Evolutionary conservation across 2,888 invertebrate species (phyloP).

Genomic region (Hirtodrosophila confusa): DNA sequence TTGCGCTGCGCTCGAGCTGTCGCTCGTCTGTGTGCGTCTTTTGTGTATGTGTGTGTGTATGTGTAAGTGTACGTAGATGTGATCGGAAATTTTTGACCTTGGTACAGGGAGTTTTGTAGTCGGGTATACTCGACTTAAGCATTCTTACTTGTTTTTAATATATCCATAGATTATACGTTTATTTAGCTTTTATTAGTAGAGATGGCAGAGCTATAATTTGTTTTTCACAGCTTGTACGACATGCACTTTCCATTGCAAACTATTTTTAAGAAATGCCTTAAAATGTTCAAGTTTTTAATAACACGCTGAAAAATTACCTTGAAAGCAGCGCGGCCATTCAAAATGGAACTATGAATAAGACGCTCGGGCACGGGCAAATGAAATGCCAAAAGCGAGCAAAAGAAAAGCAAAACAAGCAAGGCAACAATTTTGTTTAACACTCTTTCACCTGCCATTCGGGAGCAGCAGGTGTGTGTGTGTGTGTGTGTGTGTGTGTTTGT

Average conservation of each 20-base stretch:
- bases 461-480: slow-evolving; percentile 65
- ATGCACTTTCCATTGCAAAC: slow-evolving; percentile 55
- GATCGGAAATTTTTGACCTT: too few species aligned
- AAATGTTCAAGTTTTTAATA: slow-evolving; percentile 44
- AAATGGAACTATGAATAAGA: slow-evolving; percentile 63
- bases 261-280: slow-evolving; percentile 50
- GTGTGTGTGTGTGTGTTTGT: slow-evolving; percentile 25
- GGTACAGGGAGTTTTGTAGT: too few species aligned
- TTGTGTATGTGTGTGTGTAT: too few species aligned
- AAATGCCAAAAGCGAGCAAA: slow-evolving; percentile 41
- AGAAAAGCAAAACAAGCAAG: slow-evolving; percentile 23
- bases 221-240: slow-evolving; percentile 12
- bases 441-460: slow-evolving; percentile 21
- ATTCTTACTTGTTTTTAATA: too few species aligned
- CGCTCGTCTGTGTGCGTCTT: too few species aligned
- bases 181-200: too few species aligned
- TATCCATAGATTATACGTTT: too few species aligned
- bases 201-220: not conserved
- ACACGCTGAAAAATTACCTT: slow-evolving; percentile 65
- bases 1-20: too few species aligned
- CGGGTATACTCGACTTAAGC: too few species aligned
- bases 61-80: too few species aligned
- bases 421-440: slow-evolving; percentile 25
- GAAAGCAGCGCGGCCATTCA: slow-evolving; percentile 66
- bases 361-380: slow-evolving; percentile 23